Percentiles rank a stretch among this genome's conserved stretches.
Conservation (phyloP, 2,113 vertebrate species). For the Vulpes vulpes region DNA sequence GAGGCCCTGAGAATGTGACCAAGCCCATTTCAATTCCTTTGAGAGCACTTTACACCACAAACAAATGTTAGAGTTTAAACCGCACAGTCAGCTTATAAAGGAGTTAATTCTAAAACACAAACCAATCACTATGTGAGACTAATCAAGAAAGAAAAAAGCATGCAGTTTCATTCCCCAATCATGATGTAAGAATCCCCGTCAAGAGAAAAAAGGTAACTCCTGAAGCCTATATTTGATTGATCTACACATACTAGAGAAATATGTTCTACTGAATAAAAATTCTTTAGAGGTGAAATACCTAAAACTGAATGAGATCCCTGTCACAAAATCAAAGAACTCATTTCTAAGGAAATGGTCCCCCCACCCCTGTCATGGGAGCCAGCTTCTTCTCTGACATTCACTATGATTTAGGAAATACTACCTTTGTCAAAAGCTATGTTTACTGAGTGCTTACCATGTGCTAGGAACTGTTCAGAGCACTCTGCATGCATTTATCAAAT, state of each 20-base stretch:
- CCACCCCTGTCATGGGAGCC: not conserved
- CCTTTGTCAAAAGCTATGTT: not conserved
- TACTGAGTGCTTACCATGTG: not conserved
- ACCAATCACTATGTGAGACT: not conserved
- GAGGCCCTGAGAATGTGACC: not conserved
- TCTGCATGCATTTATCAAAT: not conserved
- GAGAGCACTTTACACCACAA: not conserved
- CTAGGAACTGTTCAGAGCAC: not conserved
- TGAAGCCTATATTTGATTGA: not conserved
- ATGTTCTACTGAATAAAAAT: not conserved
- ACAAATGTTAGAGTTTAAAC: not conserved
- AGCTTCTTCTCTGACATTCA: not conserved
- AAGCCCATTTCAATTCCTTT: not conserved
- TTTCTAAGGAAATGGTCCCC: not conserved
- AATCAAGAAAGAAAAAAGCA: not conserved
- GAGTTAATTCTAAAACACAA: not conserved
- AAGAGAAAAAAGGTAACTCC: not conserved
- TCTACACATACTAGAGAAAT: not conserved
- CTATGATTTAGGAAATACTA: constrained; percentile 7
- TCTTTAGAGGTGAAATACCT: not conserved
- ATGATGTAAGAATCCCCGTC: not conserved
- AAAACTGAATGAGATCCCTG: not conserved
- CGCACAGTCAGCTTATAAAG: not conserved
- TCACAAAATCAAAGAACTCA: not conserved
- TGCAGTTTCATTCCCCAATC: not conserved